Conservation (phyloP, 2,113 vertebrate species). For the Cyprinodon tularosa region DNA sequence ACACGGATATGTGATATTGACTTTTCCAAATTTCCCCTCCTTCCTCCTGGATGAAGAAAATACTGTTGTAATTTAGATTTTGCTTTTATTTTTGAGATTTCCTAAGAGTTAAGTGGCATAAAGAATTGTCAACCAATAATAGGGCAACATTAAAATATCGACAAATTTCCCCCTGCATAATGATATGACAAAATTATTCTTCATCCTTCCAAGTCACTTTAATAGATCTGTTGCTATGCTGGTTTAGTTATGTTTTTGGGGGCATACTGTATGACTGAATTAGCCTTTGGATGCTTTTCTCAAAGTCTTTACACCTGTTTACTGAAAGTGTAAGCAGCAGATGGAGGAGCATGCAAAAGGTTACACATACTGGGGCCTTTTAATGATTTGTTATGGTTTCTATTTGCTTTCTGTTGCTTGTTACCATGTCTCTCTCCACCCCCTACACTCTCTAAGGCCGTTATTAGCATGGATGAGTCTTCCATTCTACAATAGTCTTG, state of each 20-base stretch:
- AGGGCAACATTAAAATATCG: slow-evolving; percentile 52
- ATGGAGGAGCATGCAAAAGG: slow-evolving; percentile 1
- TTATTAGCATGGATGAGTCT: slow-evolving; percentile 61
- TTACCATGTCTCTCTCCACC: slow-evolving; percentile 14
- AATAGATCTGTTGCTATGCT: slow-evolving; percentile 58
- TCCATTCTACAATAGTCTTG: slow-evolving; percentile 41
- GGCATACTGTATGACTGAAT: not conserved
- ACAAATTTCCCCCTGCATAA: slow-evolving; percentile 56
- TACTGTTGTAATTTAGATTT: not conserved
- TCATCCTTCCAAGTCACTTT: slow-evolving; percentile 47
- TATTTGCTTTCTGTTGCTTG: slow-evolving; percentile 11
- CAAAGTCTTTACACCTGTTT: slow-evolving; percentile 6
- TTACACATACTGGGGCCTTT: slow-evolving; percentile 5
- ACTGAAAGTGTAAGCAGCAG: slow-evolving; percentile 22
- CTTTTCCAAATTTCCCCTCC: slow-evolving; percentile 20
- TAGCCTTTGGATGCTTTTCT: slow-evolving; percentile 16
- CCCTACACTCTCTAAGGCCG: slow-evolving; percentile 22
- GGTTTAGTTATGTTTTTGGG: slow-evolving; percentile 28
- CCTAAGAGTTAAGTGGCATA: slow-evolving; percentile 22
- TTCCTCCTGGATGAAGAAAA: not conserved
- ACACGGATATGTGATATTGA: slow-evolving; percentile 1
- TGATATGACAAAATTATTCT: slow-evolving; percentile 47
- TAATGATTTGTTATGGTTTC: slow-evolving; percentile 13
- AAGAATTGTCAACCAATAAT: slow-evolving; percentile 52
- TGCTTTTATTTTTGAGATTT: not conserved